These are phyloP conservation scores for Lasioglossum zephyrum DNA, from an alignment of 2,888 invertebrate genomes.

Conservation along the genomic window DNA sequence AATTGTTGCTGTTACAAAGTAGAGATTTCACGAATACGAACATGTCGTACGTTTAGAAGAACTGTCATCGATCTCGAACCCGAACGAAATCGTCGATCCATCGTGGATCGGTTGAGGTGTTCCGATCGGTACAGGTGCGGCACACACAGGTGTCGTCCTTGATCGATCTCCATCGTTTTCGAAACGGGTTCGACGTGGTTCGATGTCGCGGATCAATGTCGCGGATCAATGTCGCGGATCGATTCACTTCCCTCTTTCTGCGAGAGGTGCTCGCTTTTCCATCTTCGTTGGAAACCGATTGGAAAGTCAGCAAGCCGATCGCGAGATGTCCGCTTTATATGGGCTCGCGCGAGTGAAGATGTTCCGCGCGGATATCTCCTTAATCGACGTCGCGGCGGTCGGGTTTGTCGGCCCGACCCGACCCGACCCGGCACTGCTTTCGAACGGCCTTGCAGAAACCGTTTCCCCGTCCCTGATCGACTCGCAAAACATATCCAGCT, in stretches of 20 bases:
- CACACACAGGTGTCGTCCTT: not conserved
- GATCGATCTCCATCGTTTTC: conserved; percentile 2
- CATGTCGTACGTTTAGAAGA: not conserved
- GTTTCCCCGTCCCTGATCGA: conserved; percentile 51
- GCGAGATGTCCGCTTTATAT: conserved; percentile 49
- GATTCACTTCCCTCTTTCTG: conserved; percentile 75
- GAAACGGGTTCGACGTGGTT: conserved; percentile 15
- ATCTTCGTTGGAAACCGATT: conserved; percentile 73
- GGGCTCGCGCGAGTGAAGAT: conserved; percentile 62
- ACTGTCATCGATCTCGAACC: not conserved
- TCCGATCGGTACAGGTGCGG: not conserved
- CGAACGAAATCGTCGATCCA: not conserved
- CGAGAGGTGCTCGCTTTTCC: conserved; percentile 59
- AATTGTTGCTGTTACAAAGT: not conserved
- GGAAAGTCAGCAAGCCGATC: conserved; percentile 70
- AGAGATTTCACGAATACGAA: not conserved
- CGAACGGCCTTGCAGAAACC: conserved; percentile 65
- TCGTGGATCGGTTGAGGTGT: not conserved
- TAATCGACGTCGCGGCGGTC: conserved; percentile 40
- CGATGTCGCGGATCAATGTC: conserved; percentile 10
- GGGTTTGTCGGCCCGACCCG: conserved; percentile 30
- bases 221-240: conserved; percentile 33
- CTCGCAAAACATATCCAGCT: conserved; percentile 36
- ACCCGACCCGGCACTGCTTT: conserved; percentile 43
- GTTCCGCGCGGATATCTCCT: conserved; percentile 46